Evolutionary conservation across 2,888 invertebrate species (phyloP), one percentile per base, ranked within the genome.

Genomic region (Lasioglossum leucozonium): DNA sequence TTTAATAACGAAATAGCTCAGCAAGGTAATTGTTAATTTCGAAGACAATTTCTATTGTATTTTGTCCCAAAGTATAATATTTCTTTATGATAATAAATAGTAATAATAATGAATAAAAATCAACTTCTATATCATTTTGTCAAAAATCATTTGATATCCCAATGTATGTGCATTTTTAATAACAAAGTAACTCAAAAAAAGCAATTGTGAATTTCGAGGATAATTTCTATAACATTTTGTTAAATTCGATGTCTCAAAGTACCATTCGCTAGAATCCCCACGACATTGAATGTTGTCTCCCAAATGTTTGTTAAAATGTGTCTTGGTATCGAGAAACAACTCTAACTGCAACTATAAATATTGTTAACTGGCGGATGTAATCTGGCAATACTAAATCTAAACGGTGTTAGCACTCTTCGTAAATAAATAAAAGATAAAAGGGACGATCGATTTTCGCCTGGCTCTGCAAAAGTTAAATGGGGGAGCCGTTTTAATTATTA

Each of bases 281-380:
- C 2, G 26, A 51, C 42, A 81, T 81, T 72, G 86, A 89, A 89
- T 89, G 87, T 69, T 87, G 84, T 86, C 87, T 87, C 83, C 84
- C 67, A 55, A 44, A 62, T 67, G 40, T 71, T 85, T 79, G 62
- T 55, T 62, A 62, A 58, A 22, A 62, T 72, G 72, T 71, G 58
- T 72, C 37, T 72, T 16, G 26, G 51, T 75, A 67, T 72, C 44
- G 30, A 67, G 47, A 22, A 18, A 67, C 34, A 37, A 67, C 8
- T 10, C 37, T 34, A 34, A 67, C 34, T 67, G 67, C 34, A 67
- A 37, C 10, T 67, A 42, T 58, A 40, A 77, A 30, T 69, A 62
- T 40, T 26, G 13, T 51, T 74, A 40, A 55, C 10, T 58, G 30
- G n/a, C 8, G 26, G 5, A 47, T 26, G 74, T 26, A 26, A 34